A percentile compares a stretch with the other conserved stretches of the same genome.
Evolutionary conservation across 2,797 vertebrate species (phyloP).

Genomic region (Peromyscus eremicus): DNA sequence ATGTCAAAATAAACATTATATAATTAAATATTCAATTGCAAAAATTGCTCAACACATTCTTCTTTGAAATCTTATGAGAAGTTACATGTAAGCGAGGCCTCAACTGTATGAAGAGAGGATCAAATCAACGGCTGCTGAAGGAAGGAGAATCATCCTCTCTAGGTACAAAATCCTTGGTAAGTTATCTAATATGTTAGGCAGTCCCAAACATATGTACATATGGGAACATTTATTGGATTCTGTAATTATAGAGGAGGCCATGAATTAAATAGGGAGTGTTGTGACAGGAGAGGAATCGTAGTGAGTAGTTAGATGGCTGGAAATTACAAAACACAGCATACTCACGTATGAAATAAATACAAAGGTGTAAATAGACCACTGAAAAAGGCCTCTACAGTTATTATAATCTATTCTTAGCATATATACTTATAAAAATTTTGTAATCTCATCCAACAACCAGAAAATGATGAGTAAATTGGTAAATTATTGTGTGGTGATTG

Average conservation of each 20-base stretch:
- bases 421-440: neutral
- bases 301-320: neutral
- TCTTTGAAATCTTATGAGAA: neutral
- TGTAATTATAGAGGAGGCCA: neutral
- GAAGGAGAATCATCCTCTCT: neutral
- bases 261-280: neutral
- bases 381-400: neutral
- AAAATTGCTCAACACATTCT: neutral
- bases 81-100: neutral
- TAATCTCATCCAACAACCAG: neutral
- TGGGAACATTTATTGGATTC: neutral
- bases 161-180: neutral
- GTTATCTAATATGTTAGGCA: neutral
- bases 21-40: neutral
- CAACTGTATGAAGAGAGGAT: neutral
- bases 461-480: neutral
- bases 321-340: neutral
- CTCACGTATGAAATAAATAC: neutral
- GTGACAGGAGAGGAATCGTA: neutral
- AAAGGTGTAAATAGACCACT: neutral
- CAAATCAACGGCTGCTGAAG: neutral
- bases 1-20: neutral
- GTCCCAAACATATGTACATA: neutral
- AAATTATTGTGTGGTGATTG: neutral
- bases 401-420: neutral